Evolutionary conservation across 37 sponge, comb jelly and placozoan genomes (phyloP), one percentile per base, ranked within the genome.

Genomic region (Theonella swinhoei): DNA sequence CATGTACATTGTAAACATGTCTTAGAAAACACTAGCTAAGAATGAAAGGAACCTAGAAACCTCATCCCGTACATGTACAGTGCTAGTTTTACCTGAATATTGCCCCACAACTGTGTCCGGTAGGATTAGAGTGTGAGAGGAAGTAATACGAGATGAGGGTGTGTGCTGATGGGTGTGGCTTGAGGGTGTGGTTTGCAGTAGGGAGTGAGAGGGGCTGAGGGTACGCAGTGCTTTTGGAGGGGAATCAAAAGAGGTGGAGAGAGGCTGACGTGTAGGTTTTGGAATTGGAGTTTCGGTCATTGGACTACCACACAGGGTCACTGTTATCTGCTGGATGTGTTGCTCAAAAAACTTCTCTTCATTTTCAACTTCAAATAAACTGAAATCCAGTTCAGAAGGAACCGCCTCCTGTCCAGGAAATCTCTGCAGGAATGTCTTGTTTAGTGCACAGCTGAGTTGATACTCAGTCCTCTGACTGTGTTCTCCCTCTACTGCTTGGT

Each of bases 291-390:
- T 20, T 25, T 33, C 32, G 68, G 73, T 29, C 32, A 36, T 22
- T 26, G 39, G 64, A 19, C 72, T 66, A 29, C 77, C 88, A 1
- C 41, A 70, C 30, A 88, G 71, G 20, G 78, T 47, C 40, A 88
- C 61, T 23, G 68, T 30, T 25, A 75, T 70, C 7, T 34, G 32
- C 33, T 64, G 63, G 24, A 88, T 75, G 28, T 88, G 88, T 9
- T 30, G 19, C 62, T 42, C 68, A 36, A 88, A 88, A 17, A 88
- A 19, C 1, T 60, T 37, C 42, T 81, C 77, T 35, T 82, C 82
- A 25, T 88, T 68, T 0, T 82, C 78, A 30, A 77, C 60, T 20
- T 77, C 76, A 47, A 84, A 84, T 19, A 23, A 32, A 38, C 54
- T 59, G 8, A 76, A 77, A 22, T 76, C 85, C 70, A 69, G 31